These are phyloP conservation scores for Pyralis farinalis DNA, from an alignment of 2,888 invertebrate species.

Conservation along the genomic window DNA sequence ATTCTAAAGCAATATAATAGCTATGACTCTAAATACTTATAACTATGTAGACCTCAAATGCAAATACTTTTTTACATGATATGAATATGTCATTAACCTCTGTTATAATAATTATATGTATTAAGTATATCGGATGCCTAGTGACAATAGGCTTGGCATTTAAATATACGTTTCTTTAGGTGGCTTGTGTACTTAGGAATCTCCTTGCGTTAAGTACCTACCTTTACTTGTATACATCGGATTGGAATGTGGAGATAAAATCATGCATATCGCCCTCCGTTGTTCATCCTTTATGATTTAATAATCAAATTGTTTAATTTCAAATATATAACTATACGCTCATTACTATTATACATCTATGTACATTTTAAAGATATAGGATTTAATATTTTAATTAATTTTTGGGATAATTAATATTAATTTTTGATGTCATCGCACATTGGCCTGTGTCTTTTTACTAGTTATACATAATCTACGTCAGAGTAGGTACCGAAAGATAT, in stretches of 20 bases:
- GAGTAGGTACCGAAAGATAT: slow-evolving; percentile 26
- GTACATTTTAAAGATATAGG: slow-evolving; percentile 69
- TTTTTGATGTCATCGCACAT: slow-evolving; percentile 77
- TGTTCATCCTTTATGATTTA: slow-evolving; percentile 38
- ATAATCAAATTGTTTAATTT: slow-evolving; percentile 46
- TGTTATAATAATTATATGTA: slow-evolving; percentile 62
- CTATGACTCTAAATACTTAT: slow-evolving; percentile 78
- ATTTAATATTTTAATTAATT: slow-evolving; percentile 77
- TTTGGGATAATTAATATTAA: slow-evolving; percentile 77
- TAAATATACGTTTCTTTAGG: slow-evolving; percentile 12
- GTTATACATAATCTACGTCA: slow-evolving; percentile 25
- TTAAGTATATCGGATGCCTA: slow-evolving; percentile 53
- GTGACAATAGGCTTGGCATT: slow-evolving; percentile 39
- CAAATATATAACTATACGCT: slow-evolving; percentile 53
- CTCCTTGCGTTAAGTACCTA: slow-evolving; percentile 12
- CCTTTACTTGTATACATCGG: slow-evolving; percentile 30
- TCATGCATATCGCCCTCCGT: slow-evolving; percentile 75
- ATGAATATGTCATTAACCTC: slow-evolving; percentile 79
- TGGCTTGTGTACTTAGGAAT: slow-evolving; percentile 10
- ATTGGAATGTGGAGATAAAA: slow-evolving; percentile 76
- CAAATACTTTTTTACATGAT: slow-evolving; percentile 81
- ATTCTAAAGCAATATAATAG: slow-evolving; percentile 78
- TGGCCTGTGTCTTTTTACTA: slow-evolving; percentile 43
- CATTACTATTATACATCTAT: slow-evolving; percentile 74
- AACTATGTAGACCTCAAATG: slow-evolving; percentile 80